Evolutionary conservation across 35 echinoderm and acorn worm species (phyloP), one percentile per base, ranked within the genome.

Genomic region (Patiria miniata): DNA sequence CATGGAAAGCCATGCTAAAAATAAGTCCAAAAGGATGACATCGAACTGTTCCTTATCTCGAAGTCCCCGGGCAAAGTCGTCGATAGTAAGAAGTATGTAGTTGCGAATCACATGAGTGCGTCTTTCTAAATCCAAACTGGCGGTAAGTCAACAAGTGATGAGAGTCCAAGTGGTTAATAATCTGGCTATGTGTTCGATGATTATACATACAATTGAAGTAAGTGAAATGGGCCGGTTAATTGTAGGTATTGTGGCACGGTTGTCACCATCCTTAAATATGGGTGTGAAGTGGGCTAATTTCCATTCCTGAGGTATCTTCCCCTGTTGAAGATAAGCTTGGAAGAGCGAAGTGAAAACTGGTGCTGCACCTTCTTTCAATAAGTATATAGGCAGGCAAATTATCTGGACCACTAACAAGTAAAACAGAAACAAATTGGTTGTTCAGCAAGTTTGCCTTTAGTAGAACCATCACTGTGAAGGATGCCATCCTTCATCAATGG

Each of bases 141-240:
- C 18, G 7, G 52, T 54, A 7, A 18, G 52, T 54, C 52, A 54
- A 18, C 52, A 54, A 54, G n/a, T 52, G 16, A 38, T 81, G 18
- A 22, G 18, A 9, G 30, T 83, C 39, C 30, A 54, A 42, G 42
- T 83, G 52, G 47, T 53, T 4, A 8, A 83, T 51, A 51, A 83
- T 83, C 14, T 83, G 81, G 44, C 52, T 36, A 12, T 57, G 40
- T n/a, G 52, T 28, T 83, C 81, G 2, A 53, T 4, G 18, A 36
- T 5, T 57, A 52, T 83, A 34, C 81, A 83, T 5, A 83, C 44
- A 15, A 83, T 39, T 19, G 42, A 83, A 53, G 81, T 83, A 23
- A 83, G 81, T 51, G 81, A 83, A 15, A 83, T 83, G 21, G 81
- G 81, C 2, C 81, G 81, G 54, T 83, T 52, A 28, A 52, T 83